Conservation (phyloP, 2,113 vertebrate species). For the Seriola aureovittata region DNA sequence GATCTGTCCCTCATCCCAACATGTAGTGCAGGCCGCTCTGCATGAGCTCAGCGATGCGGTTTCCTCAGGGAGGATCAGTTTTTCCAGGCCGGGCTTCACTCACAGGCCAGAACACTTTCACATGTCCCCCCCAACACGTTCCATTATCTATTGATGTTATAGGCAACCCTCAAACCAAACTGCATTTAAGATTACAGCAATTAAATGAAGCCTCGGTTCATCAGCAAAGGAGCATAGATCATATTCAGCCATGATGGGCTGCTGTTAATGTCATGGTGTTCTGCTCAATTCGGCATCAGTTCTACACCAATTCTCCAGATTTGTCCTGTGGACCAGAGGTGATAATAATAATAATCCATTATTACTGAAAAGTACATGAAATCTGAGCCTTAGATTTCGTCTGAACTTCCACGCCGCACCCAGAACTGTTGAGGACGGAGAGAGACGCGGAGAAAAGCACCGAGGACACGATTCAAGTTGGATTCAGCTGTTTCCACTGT, state of each 20-base stretch:
- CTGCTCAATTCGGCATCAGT: too few species aligned
- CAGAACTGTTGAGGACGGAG: neutral
- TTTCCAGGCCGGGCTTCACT: constrained; percentile 31
- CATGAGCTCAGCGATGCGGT: constrained; percentile 5
- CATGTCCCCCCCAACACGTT: neutral
- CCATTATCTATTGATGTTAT: neutral
- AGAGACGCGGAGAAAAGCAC: neutral
- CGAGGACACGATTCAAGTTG: neutral
- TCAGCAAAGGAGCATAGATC: neutral
- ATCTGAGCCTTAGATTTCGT: neutral
- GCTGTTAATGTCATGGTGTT: too few species aligned
- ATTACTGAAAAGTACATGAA: neutral
- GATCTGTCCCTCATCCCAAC: too few species aligned
- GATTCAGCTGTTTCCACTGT: neutral
- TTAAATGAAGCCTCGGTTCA: neutral
- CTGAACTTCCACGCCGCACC: neutral
- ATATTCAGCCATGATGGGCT: neutral
- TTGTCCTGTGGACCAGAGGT: too few species aligned
- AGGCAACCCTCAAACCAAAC: constrained; percentile 28
- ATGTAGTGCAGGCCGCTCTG: neutral
- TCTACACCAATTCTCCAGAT: too few species aligned
- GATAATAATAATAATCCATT: too few species aligned
- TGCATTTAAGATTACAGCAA: neutral
- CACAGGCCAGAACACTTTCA: constrained; percentile 27
- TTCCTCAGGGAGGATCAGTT: neutral